Base-by-base conservation (phyloP, 2,888 invertebrate species). In the Ditylenchus weischeri region DNA sequence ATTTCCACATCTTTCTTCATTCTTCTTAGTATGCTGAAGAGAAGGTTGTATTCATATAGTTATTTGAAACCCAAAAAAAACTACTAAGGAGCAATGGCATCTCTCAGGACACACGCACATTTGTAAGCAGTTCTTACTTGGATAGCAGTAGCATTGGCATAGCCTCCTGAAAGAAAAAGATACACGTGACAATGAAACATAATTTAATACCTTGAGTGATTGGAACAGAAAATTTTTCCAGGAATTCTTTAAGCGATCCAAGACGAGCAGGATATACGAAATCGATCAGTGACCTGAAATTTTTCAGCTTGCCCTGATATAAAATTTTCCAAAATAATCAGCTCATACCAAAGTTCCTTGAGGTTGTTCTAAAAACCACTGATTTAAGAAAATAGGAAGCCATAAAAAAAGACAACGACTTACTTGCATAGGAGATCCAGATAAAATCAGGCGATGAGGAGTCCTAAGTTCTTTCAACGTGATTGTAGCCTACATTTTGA, bases 231-330 rank as follows among this genome's bases (percentile, higher is more conserved):
- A 93, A 92, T 84, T 92, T 89, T 75, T 91, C 90, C 86, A 90
- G 88, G 84, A 93, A 92, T 38, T 89, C 89, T 71, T 88, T 88
- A 73, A 92, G 85, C 15, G 90, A 90, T 0, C 93, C 93, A 63
- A 94, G 86, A 83, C 92, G 89, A 0, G 93, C 92, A 1, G 93
- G 93, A 83, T 90, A 90, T 79, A 93, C 89, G 83, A 93, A 95
- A 85, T 95, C 93, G 86, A 93, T 91, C 19, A 94, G 85, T 15
- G 91, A 90, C 80, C 78, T 66, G 23, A 49, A 66, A 19, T 47
- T 18, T 19, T 50, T 21, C 6, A 18, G 50, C 50, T 18, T 18
- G 21, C 18, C n/a, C n/a, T n/a, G n/a, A n/a, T n/a, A 50, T 50
- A 84, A 66, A 3, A 83, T 83, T 11, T 4, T 21, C n/a, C n/a